Percentiles rank a stretch among this genome's conserved stretches.
These are phyloP conservation scores for Serrognathus titanus DNA, from an alignment of 2,888 invertebrate species.

Conservation along the genomic window DNA sequence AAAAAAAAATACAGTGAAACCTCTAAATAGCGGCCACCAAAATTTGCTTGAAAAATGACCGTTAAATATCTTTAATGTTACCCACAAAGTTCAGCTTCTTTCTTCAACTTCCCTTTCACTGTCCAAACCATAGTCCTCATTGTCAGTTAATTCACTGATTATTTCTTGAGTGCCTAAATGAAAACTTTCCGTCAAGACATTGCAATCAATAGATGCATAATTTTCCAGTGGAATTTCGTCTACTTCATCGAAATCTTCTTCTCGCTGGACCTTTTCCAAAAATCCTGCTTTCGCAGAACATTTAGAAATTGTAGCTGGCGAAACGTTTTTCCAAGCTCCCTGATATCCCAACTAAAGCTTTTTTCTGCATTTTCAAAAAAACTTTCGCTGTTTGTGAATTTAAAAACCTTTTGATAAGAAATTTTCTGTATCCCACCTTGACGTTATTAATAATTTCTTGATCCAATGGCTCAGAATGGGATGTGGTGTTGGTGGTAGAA, in stretches of 20 bases:
- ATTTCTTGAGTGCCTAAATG: not conserved
- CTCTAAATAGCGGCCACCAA: too few species aligned
- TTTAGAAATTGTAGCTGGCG: too few species aligned
- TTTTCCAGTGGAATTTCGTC: too few species aligned
- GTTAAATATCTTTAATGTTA: not conserved
- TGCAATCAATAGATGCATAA: not conserved
- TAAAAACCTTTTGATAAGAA: not conserved
- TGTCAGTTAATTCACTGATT: not conserved
- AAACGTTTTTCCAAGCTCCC: too few species aligned
- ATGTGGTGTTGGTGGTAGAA: constrained; percentile 4
- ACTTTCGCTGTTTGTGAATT: too few species aligned
- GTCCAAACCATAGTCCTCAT: not conserved
- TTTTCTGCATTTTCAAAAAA: too few species aligned
- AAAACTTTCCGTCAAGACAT: not conserved
- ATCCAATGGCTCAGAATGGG: constrained; percentile 2
- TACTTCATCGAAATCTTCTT: too few species aligned
- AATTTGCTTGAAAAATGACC: too few species aligned
- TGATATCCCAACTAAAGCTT: too few species aligned
- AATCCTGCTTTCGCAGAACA: too few species aligned
- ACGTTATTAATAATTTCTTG: constrained; percentile 2
- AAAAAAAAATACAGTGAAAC: too few species aligned
- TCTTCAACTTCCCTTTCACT: not conserved
- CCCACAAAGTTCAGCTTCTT: not conserved
- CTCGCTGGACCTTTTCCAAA: too few species aligned
- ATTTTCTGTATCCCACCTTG: not conserved